Conservation (phyloP, 2,797 vertebrate genomes). For the Sarcophilus harrisii region DNA sequence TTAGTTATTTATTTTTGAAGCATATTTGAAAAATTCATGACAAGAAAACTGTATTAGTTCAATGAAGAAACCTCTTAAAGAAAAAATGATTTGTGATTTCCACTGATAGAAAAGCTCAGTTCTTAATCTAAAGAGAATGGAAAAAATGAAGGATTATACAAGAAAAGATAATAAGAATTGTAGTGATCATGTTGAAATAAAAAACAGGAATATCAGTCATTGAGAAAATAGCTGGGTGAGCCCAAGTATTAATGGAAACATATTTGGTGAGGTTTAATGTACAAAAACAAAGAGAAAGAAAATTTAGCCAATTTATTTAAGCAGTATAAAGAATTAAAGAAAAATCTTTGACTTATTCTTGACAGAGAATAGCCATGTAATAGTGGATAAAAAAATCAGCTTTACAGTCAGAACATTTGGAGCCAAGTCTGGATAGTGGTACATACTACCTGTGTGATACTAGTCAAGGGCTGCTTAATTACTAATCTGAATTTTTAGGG, state of each 20-base stretch:
- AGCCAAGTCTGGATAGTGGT: background rate
- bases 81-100: slow-evolving; percentile 57
- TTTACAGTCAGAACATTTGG: background rate
- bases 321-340: background rate
- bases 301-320: background rate
- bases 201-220: background rate
- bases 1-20: slow-evolving; percentile 39
- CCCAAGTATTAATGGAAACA: background rate
- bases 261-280: background rate
- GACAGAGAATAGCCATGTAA: background rate
- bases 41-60: slow-evolving; percentile 50
- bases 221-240: background rate
- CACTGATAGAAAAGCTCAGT: slow-evolving; percentile 38
- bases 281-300: background rate
- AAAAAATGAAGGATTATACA: slow-evolving; percentile 33
- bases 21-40: slow-evolving; percentile 51
- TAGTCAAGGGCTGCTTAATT: background rate
- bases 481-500: background rate
- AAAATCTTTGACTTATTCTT: background rate
- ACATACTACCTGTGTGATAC: background rate
- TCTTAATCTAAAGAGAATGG: slow-evolving; percentile 51
- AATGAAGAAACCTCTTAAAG: slow-evolving; percentile 43
- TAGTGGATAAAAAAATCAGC: background rate
- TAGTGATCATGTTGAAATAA: slow-evolving; percentile 21
- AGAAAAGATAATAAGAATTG: slow-evolving; percentile 20